Evolutionary conservation across 92 coral and sea anemone species (phyloP).

Genomic region (Isaurus tuberculatus): DNA sequence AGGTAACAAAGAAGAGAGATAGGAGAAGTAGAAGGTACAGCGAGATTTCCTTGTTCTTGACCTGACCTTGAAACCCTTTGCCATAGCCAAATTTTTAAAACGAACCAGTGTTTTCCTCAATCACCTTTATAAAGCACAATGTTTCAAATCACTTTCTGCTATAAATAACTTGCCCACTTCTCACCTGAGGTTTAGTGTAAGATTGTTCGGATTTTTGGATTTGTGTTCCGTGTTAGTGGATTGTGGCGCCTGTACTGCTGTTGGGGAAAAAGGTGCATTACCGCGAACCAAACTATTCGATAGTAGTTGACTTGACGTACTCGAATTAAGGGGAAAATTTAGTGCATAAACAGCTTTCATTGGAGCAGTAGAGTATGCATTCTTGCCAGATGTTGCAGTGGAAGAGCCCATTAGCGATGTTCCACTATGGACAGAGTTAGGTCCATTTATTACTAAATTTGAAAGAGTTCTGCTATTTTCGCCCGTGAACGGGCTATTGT

Average conservation of each 20-base stretch:
- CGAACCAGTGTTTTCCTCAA: neutral
- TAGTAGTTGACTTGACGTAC: constrained; percentile 75
- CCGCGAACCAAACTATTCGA: constrained; percentile 90
- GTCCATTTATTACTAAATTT: constrained; percentile 84
- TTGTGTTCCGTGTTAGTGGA: constrained; percentile 52
- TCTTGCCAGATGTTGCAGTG: constrained; percentile 57
- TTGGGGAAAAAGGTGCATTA: constrained; percentile 90
- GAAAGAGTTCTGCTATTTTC: constrained; percentile 62
- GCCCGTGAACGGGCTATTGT: constrained; percentile 53
- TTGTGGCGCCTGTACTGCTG: constrained; percentile 61
- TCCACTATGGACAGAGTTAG: constrained; percentile 75
- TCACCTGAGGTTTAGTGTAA: constrained; percentile 53
- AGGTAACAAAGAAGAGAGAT: no score
- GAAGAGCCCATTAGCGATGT: constrained; percentile 70
- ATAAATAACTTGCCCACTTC: neutral
- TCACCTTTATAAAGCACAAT: neutral
- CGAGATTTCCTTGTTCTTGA: no score
- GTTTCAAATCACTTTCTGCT: neutral
- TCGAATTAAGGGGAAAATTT: constrained; percentile 93
- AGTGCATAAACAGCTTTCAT: constrained; percentile 95
- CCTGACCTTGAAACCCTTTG: no score
- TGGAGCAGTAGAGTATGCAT: constrained; percentile 95
- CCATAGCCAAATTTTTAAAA: neutral
- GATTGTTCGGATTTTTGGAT: constrained; percentile 56
- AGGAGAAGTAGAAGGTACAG: no score